These are phyloP conservation scores for Drosophila diplacantha DNA, from an alignment of 2,888 invertebrate species.

Conservation along the genomic window DNA sequence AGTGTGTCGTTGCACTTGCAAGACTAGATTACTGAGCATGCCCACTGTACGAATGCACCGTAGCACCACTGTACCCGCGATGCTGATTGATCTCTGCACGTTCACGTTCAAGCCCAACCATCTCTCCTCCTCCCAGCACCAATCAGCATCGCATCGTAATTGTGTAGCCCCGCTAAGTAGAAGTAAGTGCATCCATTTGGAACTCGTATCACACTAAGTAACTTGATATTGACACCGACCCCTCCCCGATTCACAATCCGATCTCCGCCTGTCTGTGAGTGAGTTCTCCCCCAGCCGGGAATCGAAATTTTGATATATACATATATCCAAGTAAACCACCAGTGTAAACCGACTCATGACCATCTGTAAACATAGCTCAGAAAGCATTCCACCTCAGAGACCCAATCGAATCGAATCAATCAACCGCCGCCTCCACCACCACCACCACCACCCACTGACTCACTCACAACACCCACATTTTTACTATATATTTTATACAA, in stretches of 20 bases:
- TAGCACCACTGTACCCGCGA: slow-evolving; percentile 45
- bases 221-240: slow-evolving; percentile 28
- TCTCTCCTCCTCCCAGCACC: slow-evolving; percentile 45
- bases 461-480: slow-evolving; percentile 43
- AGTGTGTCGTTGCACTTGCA: slow-evolving; percentile 54
- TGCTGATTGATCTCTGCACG: slow-evolving; percentile 58
- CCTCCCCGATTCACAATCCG: slow-evolving; percentile 8
- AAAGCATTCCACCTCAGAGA: slow-evolving; percentile 34
- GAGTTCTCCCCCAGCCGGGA: slow-evolving; percentile 14
- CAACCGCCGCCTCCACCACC: slow-evolving; percentile 10
- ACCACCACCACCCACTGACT: slow-evolving; percentile 4
- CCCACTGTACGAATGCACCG: slow-evolving; percentile 34
- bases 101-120: slow-evolving; percentile 44
- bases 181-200: slow-evolving; percentile 60
- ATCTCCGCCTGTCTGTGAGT: slow-evolving; percentile 62
- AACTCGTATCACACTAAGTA: slow-evolving; percentile 29
- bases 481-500: slow-evolving; percentile 48
- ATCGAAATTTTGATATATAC: slow-evolving; percentile 1
- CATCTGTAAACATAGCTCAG: slow-evolving; percentile 45
- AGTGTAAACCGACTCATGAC: slow-evolving; percentile 36
- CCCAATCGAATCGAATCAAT: slow-evolving; percentile 27
- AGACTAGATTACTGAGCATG: slow-evolving; percentile 16
- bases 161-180: slow-evolving; percentile 51
- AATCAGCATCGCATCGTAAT: slow-evolving; percentile 37
- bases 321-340: slow-evolving; percentile 2